Evolutionary conservation across 1,140 invertebrate genomes (phyloP).

Genomic region (Ceratina calcarata): DNA sequence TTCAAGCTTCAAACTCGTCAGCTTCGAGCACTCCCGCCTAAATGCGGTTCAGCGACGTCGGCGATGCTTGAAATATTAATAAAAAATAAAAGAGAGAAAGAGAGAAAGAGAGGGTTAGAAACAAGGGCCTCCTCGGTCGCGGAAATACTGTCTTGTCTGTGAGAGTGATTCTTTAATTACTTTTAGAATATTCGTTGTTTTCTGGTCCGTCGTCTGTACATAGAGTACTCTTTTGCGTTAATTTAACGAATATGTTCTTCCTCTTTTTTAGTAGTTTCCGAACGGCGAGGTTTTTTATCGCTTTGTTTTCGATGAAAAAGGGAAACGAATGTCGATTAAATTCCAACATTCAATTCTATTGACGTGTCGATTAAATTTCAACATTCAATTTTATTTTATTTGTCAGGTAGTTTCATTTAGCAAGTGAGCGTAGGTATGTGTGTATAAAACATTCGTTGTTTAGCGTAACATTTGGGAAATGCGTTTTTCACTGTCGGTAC

Average conservation of each 20-base stretch:
- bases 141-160: constrained; percentile 2
- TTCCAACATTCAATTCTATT: too few species aligned
- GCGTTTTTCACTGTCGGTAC: too few species aligned
- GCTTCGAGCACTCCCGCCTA: constrained; percentile 40
- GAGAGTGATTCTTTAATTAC: constrained; percentile 24
- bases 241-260: neutral
- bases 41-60: constrained; percentile 44
- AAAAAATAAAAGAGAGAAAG: neutral
- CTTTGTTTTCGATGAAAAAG: neutral
- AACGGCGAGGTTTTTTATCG: neutral
- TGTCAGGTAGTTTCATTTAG: neutral
- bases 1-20: constrained; percentile 56
- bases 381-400: neutral
- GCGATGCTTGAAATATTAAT: constrained; percentile 41
- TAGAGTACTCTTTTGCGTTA: neutral
- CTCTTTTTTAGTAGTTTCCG: too few species aligned
- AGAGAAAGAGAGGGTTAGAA: neutral
- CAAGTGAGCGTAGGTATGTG: too few species aligned
- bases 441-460: neutral
- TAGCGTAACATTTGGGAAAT: neutral
- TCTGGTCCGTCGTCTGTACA: too few species aligned
- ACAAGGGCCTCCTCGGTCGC: constrained; percentile 13
- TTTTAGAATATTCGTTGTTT: neutral
- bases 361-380: too few species aligned
- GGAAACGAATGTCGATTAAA: neutral